Base-by-base conservation (phyloP, 2,888 invertebrate genomes). In the Drosophila trichaetosa region DNA sequence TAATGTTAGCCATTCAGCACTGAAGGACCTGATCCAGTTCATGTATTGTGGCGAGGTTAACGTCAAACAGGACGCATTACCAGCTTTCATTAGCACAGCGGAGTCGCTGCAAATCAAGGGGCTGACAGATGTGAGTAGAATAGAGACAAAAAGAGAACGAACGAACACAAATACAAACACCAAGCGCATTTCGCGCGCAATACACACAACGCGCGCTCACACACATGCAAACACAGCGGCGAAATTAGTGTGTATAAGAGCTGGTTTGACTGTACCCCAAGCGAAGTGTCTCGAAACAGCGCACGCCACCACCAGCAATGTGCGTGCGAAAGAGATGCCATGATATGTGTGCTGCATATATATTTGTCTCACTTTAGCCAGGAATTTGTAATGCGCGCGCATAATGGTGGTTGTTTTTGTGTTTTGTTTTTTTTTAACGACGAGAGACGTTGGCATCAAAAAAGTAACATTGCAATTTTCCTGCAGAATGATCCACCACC, bases 41-140 rank as follows among this genome's bases (percentile, higher is more conserved):
- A 95, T 95, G 95, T 95, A 95, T 91, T 95, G 95, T 93, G 95
- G 95, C 78, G 95, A 95, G 93, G 95, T 95, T 90, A 95, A 95
- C 94, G 95, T 95, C 90, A 95, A 95, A 93, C 95, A 95, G 93
- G 95, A 95, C 93, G 95, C 95, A 77, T 94, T 95, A 93, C 95
- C 95, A 88, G 95, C 95, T 87, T 95, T 95, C 94, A 95, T 95
- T 92, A 95, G 95, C 94, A 95, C 95, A 91, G 95, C 95, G 92
- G 95, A 95, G 94, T 95, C 95, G 90, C 94, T 95, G 92, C 95
- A 95, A 94, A 95, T 95, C 78, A 95, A 95, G 94, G 95, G 95
- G 93, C 93, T 95, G 92, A 95, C 95, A 68, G 94, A 93, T 94
- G 95, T 93, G 94, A 95, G 94, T 95, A 94, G 16, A 46, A 24